Base-by-base conservation (phyloP, 2,113 vertebrate genomes). In the Platichthys stellatus region DNA sequence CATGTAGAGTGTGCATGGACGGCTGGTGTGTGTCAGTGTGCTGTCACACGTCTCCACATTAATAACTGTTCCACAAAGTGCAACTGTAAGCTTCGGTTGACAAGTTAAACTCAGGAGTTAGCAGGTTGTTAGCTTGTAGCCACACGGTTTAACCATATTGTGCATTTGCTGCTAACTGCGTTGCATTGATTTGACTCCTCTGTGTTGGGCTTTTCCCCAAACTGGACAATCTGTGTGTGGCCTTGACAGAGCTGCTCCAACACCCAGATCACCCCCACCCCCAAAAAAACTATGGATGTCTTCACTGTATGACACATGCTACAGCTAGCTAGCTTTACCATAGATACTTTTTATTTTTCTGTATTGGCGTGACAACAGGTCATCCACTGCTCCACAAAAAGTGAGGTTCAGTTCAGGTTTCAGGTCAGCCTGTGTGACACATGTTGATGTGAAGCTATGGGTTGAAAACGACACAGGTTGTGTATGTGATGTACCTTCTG, bases 21-120 rank as follows among this genome's bases (percentile, higher is more conserved):
- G 4, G 20, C 23, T 18, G 21, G 20, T 23, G 24, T 63, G 63
- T 63, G 63, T 21, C 38, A 35, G 20, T 2, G 17, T 62, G 0
- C 54, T 84, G 80, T 80, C 82, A 79, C 64, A 76, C 56, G 63
- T 81, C 35, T 82, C 28, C 43, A 56, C 23, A 17, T 56, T 72
- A n/a, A 53, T 47, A 54, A 38, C 63, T 28, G 24, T 51, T 23
- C 60, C 35, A 71, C 12, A 3, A 10, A 0, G 47, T n/a, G 5
- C 10, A 24, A 18, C 11, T 35, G 60, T 57, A 26, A 56, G 72
- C 64, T 21, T 13, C 17, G 7, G 26, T 5, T 1, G 15, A 31
- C 35, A 28, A 28, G n/a, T 24, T 20, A 8, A 11, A 24, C 17
- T 21, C 5, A 58, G 15, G 60, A 18, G 12, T 11, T 80, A 61